Base-by-base conservation (phyloP, 2,888 invertebrate genomes). In the Pyrrhia umbra region DNA sequence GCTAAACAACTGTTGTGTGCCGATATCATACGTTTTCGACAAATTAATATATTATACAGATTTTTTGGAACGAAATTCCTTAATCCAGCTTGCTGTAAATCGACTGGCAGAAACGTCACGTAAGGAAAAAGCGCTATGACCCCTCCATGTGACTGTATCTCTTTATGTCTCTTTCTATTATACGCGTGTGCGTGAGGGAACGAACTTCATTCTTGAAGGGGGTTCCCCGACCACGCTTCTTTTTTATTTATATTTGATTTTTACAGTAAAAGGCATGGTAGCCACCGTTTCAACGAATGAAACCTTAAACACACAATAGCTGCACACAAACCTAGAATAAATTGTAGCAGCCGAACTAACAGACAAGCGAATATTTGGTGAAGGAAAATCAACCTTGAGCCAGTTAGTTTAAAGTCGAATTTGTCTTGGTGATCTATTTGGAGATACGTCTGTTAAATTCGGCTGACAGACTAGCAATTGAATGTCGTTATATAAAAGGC, bases 1-100 rank as follows among this genome's bases (percentile, higher is more conserved):
- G 83, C 86, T 89, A 86, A 89, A 90, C 85, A 88, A 89, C 82
- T 77, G 75, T 83, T 82, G 87, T 81, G 87, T 89, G 90, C 90
- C 83, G 86, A 85, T 85, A 86, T 82, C 52, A 65, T 67, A 76
- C 50, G 40, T 59, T 67, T 27, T 23, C 43, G 39, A 27, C 25
- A 66, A 60, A 59, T 27, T 42, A 58, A 60, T 75, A 69, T 61
- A 54, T 60, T 65, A 63, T 34, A 75, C 27, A 34, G 34, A 40
- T 21, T 42, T 42, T 40, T 27, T 27, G 27, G 27, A 27, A 27
- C 27, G 1, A 13, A 30, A 13, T 30, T 13, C 13, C 30, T 13
- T 2, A 13, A 9, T 27, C 10, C 27, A 1, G 34, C n/a, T 34
- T 5, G 30, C 1, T 13, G 13, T 30, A n/a, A n/a, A n/a, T n/a